Percentiles rank a stretch among this genome's conserved stretches.
phyloP scores from a whole-genome alignment of 2,797 vertebrate genomes.

The Ataeniobius toweri region DNA sequence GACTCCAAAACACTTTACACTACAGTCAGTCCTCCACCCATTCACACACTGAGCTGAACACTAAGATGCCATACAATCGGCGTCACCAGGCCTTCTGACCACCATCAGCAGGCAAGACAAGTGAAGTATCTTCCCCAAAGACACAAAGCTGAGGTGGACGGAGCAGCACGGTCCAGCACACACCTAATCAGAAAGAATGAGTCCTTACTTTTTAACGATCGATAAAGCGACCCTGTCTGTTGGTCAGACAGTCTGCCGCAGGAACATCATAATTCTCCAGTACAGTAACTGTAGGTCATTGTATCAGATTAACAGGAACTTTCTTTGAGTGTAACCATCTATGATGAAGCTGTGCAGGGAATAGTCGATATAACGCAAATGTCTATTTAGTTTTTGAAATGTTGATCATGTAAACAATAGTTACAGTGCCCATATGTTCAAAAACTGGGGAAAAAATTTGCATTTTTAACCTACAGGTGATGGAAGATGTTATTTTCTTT shows the following conservation, averaged over 20 bases:
- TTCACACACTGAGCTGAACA: no score
- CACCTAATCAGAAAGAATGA: background rate
- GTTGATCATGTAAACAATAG: background rate
- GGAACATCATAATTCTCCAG: background rate
- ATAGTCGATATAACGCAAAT: background rate
- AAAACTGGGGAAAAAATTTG: background rate
- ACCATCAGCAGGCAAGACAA: no score
- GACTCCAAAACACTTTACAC: background rate
- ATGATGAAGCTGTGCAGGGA: background rate
- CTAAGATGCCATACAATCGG: no score
- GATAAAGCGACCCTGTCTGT: background rate
- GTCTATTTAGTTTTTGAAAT: background rate
- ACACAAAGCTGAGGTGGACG: no score
- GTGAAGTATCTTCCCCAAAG: no score
- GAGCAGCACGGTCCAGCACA: no score
- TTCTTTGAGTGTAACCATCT: background rate
- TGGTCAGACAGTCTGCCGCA: background rate
- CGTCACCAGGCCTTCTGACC: no score
- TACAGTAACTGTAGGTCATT: background rate
- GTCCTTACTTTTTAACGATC: background rate
- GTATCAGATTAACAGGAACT: background rate
- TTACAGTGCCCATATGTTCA: background rate
- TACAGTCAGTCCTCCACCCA: no score
- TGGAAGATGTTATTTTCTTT: background rate
- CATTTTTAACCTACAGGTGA: background rate